Conservation (phyloP, 2,888 invertebrate species). For the Deilephila porcellus region DNA sequence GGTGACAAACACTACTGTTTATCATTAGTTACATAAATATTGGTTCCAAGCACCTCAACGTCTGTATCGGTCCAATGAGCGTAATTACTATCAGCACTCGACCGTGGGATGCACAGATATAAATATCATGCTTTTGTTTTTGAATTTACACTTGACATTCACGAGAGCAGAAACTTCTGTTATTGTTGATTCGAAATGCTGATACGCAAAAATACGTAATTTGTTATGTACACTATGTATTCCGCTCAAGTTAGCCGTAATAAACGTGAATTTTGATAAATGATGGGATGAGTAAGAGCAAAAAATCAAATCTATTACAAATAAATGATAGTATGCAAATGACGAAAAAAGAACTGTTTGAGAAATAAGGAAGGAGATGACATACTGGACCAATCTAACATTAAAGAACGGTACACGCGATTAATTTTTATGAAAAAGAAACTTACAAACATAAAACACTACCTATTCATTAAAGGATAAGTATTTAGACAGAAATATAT, state of each 20-base stretch:
- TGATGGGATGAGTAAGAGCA: too few species aligned
- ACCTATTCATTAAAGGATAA: not conserved
- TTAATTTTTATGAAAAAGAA: too few species aligned
- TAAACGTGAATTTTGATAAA: too few species aligned
- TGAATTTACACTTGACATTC: not conserved
- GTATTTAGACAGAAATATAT: slow-evolving; percentile 22
- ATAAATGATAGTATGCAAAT: too few species aligned
- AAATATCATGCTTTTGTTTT: slow-evolving; percentile 5
- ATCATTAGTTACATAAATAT: not conserved
- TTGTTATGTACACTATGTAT: too few species aligned
- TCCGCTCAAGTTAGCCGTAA: too few species aligned
- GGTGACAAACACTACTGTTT: not conserved
- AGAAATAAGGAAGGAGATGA: too few species aligned
- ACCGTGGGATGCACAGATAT: not conserved
- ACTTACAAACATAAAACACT: not conserved
- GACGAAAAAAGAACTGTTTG: too few species aligned
- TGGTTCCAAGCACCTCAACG: not conserved
- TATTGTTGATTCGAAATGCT: not conserved
- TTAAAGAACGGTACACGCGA: too few species aligned
- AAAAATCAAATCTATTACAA: too few species aligned
- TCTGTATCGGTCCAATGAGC: slow-evolving; percentile 1
- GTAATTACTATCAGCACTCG: slow-evolving; percentile 12
- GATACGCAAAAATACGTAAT: not conserved
- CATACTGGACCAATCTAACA: too few species aligned
- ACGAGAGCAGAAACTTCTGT: not conserved